These are phyloP conservation scores for Elgaria multicarinata DNA, from an alignment of 2,113 vertebrate species.

Conservation along the genomic window DNA sequence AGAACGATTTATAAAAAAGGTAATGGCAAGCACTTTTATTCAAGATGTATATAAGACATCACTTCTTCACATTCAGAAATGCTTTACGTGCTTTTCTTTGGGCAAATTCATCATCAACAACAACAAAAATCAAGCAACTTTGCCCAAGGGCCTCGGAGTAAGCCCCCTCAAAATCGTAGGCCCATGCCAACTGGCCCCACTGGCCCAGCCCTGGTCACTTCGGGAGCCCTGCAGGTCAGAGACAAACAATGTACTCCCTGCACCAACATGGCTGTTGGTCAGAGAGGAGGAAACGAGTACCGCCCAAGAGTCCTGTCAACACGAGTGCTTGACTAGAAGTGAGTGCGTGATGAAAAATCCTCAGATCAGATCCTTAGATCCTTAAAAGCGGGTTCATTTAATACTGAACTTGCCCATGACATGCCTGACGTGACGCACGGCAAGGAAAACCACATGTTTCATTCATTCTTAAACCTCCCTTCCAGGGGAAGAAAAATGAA, in stretches of 20 bases:
- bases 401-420: neutral
- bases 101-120: too few species aligned
- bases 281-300: neutral
- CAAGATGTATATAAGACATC: too few species aligned
- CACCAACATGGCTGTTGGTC: neutral
- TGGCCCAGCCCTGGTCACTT: too few species aligned
- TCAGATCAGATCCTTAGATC: neutral
- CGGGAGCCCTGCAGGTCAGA: too few species aligned
- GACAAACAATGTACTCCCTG: neutral
- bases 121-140: too few species aligned
- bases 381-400: constrained; percentile 6
- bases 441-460: constrained; percentile 26
- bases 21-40: too few species aligned
- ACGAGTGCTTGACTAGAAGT: neutral
- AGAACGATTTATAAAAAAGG: too few species aligned
- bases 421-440: constrained; percentile 25
- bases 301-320: neutral
- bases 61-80: too few species aligned
- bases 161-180: too few species aligned
- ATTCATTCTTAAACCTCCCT: constrained; percentile 36
- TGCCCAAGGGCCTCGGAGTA: too few species aligned
- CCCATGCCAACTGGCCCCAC: too few species aligned
- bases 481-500: constrained; percentile 33
- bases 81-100: too few species aligned
- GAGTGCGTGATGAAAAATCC: neutral